Evolutionary conservation across 1,140 invertebrate species (phyloP).

Genomic region (Pogonognathellus flavescens): DNA sequence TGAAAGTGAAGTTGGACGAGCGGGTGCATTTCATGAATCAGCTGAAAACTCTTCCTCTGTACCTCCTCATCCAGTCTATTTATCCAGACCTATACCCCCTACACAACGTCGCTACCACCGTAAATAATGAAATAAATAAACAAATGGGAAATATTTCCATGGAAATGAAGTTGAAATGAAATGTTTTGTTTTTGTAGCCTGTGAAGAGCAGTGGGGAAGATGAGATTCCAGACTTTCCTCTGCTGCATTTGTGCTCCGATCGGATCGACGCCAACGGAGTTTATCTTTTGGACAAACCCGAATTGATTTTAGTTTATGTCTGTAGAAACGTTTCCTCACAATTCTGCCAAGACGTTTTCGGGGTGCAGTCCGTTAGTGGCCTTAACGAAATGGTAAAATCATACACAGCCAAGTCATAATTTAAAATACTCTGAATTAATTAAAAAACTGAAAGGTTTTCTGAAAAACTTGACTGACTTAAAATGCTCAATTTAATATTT

Average conservation of each 20-base stretch:
- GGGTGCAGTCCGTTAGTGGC: slow-evolving; percentile 66
- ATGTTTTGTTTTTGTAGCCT: slow-evolving; percentile 45
- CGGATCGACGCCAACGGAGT: slow-evolving; percentile 88
- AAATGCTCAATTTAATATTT: no score
- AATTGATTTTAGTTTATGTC: slow-evolving; percentile 88
- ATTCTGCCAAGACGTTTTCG: slow-evolving; percentile 81
- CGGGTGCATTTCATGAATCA: slow-evolving; percentile 93
- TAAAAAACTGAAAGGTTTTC: no score
- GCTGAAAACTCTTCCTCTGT: slow-evolving; percentile 90
- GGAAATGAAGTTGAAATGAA: no score
- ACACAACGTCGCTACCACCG: slow-evolving; percentile 80
- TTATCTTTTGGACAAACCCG: slow-evolving; percentile 91
- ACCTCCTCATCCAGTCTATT: slow-evolving; percentile 84
- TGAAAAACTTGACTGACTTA: no score
- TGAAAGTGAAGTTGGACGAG: slow-evolving; percentile 91
- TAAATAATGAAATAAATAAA: slow-evolving; percentile 69
- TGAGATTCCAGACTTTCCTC: slow-evolving; percentile 63
- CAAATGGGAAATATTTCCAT: no score
- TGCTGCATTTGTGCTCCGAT: slow-evolving; percentile 77
- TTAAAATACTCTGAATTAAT: no score
- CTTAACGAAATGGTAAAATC: slow-evolving; percentile 80
- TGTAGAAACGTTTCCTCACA: slow-evolving; percentile 83
- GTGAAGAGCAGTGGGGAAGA: slow-evolving; percentile 64
- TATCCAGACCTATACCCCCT: slow-evolving; percentile 96
- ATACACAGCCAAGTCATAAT: no score